Conservation (phyloP, 2,113 vertebrate species). For the Cairina moschata region DNA sequence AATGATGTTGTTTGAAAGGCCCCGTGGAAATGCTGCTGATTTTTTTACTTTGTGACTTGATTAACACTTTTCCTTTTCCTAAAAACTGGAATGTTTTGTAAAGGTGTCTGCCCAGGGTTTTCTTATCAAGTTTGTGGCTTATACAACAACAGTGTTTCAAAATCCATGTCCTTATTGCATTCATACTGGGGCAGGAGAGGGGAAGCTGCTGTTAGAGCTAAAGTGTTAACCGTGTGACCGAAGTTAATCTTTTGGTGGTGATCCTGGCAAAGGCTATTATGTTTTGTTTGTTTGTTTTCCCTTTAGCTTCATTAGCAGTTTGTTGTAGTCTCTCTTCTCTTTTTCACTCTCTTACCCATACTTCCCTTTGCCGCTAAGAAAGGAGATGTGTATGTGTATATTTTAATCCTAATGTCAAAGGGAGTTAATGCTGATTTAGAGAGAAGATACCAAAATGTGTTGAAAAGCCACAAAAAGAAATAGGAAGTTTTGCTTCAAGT, state of each 20-base stretch:
- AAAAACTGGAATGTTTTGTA: neutral
- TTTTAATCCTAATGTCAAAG: neutral
- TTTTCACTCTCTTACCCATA: neutral
- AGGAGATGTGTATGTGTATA: neutral
- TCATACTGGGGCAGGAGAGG: neutral
- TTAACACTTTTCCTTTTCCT: neutral
- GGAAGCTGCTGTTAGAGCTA: neutral
- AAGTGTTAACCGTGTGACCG: neutral
- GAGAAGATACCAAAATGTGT: neutral
- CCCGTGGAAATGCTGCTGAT: neutral
- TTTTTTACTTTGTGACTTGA: neutral
- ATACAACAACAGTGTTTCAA: neutral
- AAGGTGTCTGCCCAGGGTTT: neutral
- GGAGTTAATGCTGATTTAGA: neutral
- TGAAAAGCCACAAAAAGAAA: neutral
- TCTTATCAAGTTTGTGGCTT: neutral
- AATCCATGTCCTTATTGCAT: neutral
- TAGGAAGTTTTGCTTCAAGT: neutral
- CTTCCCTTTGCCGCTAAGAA: neutral
- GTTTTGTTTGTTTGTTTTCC: neutral
- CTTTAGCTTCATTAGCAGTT: neutral
- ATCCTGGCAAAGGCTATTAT: neutral
- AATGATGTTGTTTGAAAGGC: neutral
- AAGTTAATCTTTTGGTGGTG: neutral
- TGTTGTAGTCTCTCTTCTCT: neutral